phyloP scores from a whole-genome alignment of 2,113 vertebrate species.

The Ailuropoda melanoleuca region DNA sequence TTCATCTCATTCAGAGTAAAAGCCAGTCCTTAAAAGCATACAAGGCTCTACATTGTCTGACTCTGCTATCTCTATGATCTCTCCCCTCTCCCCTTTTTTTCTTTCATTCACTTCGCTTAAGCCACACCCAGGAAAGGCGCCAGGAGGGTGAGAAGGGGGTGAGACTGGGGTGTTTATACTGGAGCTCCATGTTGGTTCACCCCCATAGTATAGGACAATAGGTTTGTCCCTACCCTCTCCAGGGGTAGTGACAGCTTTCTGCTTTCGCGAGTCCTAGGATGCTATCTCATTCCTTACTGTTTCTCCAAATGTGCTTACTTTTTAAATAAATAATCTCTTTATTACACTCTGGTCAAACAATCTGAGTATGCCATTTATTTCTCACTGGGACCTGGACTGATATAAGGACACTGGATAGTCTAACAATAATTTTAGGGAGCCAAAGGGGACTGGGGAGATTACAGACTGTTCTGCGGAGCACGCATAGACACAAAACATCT shows the following conservation, averaged over 20 bases:
- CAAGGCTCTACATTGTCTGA: background rate
- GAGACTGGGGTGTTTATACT: background rate
- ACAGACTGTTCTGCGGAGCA: background rate
- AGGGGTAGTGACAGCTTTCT: background rate
- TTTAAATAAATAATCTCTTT: background rate
- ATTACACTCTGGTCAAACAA: background rate
- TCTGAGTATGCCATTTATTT: background rate
- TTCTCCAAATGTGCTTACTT: background rate
- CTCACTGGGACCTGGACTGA: background rate
- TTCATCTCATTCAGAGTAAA: background rate
- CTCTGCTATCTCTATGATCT: background rate
- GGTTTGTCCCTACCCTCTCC: background rate
- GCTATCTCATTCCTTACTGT: background rate
- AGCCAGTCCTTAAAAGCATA: background rate
- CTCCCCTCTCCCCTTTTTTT: background rate
- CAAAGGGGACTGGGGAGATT: background rate
- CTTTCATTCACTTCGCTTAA: background rate
- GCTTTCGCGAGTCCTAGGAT: background rate
- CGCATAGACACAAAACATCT: background rate
- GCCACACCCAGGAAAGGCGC: background rate
- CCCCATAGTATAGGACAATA: background rate
- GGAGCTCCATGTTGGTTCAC: background rate
- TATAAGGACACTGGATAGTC: background rate
- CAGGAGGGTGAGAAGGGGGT: no score
- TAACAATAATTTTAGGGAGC: background rate